phyloP scores from a whole-genome alignment of 2,888 invertebrate genomes.

The Cerceris rybyensis region DNA sequence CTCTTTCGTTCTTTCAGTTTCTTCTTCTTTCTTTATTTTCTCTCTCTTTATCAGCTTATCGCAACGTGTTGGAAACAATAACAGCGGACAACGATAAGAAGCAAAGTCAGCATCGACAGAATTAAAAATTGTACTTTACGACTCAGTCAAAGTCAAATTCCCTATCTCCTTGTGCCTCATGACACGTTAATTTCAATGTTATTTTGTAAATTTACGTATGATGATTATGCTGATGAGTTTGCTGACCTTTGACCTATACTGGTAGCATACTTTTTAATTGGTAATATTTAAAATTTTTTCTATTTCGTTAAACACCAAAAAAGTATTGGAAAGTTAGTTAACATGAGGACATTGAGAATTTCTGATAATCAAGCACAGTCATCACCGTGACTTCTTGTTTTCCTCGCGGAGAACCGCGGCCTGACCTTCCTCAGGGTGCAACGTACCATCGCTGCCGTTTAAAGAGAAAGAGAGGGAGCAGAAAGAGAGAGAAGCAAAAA shows the following conservation, averaged over 20 bases:
- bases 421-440: constrained; percentile 39
- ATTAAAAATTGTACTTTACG: constrained; percentile 9
- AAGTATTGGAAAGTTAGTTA: background rate
- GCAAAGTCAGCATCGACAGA: background rate
- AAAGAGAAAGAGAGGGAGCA: background rate
- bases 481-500: constrained; percentile 12
- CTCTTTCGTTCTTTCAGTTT: too few relatives aligned
- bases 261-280: background rate
- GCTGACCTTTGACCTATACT: background rate
- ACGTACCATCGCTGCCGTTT: background rate
- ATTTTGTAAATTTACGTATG: too few relatives aligned
- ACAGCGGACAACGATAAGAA: constrained; percentile 33
- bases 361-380: constrained; percentile 5
- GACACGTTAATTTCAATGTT: background rate
- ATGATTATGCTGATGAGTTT: too few relatives aligned
- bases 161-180: background rate
- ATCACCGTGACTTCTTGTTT: constrained; percentile 2
- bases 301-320: background rate
- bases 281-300: background rate
- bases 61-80: constrained; percentile 44
- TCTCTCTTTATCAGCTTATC: constrained; percentile 34
- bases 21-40: too few relatives aligned
- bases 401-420: constrained; percentile 14
- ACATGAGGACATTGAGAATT: background rate
- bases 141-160: constrained; percentile 17